These are phyloP conservation scores for Lepidotrigona ventralis DNA, from an alignment of 1,140 invertebrate species.

Conservation along the genomic window DNA sequence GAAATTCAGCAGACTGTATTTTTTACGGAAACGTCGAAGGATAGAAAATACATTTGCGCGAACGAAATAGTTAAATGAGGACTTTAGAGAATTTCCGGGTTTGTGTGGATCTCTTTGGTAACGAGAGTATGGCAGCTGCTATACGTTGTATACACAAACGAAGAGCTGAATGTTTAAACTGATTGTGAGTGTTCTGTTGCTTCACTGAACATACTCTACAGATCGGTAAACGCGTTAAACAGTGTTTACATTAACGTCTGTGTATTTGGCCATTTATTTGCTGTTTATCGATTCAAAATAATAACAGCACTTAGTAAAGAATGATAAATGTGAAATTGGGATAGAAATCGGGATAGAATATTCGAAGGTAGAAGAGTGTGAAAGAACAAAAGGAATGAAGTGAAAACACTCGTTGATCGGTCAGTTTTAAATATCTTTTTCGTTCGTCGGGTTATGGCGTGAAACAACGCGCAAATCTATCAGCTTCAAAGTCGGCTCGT, in stretches of 20 bases:
- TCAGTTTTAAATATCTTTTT: neutral
- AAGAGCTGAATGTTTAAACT: neutral
- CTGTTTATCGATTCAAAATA: neutral
- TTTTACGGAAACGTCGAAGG: neutral
- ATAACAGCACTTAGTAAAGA: neutral
- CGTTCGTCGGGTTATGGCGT: neutral
- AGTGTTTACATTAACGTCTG: neutral
- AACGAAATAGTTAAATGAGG: neutral
- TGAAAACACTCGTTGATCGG: too few species aligned
- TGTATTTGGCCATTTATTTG: neutral
- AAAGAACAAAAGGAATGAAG: accelerated
- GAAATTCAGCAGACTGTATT: neutral
- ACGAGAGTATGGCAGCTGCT: neutral
- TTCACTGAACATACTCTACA: neutral
- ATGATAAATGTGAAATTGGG: neutral
- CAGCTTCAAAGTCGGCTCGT: neutral
- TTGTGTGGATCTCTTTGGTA: neutral
- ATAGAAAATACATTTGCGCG: neutral
- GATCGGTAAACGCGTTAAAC: neutral
- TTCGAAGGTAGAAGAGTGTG: neutral
- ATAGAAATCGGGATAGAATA: neutral
- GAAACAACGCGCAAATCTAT: neutral
- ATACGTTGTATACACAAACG: neutral
- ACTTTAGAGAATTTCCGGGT: neutral
- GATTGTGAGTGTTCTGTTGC: neutral